These are phyloP conservation scores for Chunga burmeisteri DNA, from an alignment of 2,113 vertebrate species.

Conservation along the genomic window DNA sequence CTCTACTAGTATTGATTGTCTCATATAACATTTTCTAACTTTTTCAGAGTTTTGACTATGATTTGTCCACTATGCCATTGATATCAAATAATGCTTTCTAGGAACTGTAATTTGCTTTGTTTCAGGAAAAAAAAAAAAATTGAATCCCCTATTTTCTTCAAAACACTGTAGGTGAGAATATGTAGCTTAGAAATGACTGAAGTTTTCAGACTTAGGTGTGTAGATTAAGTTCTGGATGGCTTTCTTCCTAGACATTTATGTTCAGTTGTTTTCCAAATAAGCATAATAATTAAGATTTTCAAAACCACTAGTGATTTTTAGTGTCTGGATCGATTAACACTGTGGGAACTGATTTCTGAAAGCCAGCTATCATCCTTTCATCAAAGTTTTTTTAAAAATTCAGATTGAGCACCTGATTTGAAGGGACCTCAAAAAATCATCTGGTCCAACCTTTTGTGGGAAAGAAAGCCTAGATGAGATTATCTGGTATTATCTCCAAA, in stretches of 20 bases:
- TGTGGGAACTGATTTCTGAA: not conserved
- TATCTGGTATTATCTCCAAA: not conserved
- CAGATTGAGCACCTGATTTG: not conserved
- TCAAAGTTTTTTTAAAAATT: not conserved
- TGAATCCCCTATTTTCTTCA: not conserved
- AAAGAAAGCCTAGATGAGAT: not conserved
- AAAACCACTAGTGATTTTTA: not conserved
- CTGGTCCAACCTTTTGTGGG: not conserved
- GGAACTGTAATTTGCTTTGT: not conserved
- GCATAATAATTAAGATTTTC: not conserved
- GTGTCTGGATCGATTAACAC: not conserved
- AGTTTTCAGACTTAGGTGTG: rapidly evolving
- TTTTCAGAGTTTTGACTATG: not conserved
- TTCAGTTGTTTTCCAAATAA: not conserved
- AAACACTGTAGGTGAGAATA: not conserved
- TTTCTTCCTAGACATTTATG: not conserved
- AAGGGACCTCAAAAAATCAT: not conserved
- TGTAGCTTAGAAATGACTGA: not conserved
- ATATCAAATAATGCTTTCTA: not conserved
- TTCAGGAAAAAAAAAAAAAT: not conserved
- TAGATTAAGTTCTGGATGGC: not conserved
- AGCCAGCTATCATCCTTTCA: not conserved
- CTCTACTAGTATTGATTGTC: not conserved
- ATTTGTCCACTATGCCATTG: not conserved
- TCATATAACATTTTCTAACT: not conserved